Base-by-base conservation (phyloP, 2,113 vertebrate genomes). In the Cyprinodon variegatus region DNA sequence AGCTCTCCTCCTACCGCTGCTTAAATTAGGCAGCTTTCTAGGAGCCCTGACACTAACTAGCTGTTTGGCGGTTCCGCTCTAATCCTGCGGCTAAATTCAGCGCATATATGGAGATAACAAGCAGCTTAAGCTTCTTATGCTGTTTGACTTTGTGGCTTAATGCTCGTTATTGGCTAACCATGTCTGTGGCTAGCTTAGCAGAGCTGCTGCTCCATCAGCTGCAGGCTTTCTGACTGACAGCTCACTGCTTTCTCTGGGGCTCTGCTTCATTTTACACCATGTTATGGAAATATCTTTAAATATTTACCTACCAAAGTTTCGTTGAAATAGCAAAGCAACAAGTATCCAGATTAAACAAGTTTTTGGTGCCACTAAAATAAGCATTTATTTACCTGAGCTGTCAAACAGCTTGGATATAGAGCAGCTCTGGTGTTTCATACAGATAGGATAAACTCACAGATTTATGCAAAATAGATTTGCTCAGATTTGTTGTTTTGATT, bases 91-190 rank as follows among this genome's bases (percentile, higher is more conserved):
- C 62, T 83, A 15, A 50, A 75, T 76, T 65, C 38, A 57, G 61
- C 3, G 53, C 59, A 65, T 70, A 70, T 59, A 61, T 29, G 43
- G 65, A 60, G 80, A 79, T 85, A 90, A 76, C 78, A 70, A 79
- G 77, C 74, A 85, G 66, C 70, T 17, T 89, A 91, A 92, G 83
- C 86, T 65, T 45, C 89, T 90, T 85, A 87, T 9, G 8, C 12
- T 69, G 74, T 70, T 70, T 65, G 82, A 81, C 87, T 85, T 41
- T 48, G 84, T 78, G 86, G 83, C 79, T 89, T 43, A 66, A 48
- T 50, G 88, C 68, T 80, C 84, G 82, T 88, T 86, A 81, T 84
- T 86, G 83, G 90, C 90, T 88, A 88, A 78, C 85, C 59, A 50
- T 61, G 39, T 39, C 73, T 46, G 37, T 38, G 72, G 86, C 80